Evolutionary conservation across 2,113 vertebrate genomes (phyloP).

Genomic region (Pelodiscus sinensis): DNA sequence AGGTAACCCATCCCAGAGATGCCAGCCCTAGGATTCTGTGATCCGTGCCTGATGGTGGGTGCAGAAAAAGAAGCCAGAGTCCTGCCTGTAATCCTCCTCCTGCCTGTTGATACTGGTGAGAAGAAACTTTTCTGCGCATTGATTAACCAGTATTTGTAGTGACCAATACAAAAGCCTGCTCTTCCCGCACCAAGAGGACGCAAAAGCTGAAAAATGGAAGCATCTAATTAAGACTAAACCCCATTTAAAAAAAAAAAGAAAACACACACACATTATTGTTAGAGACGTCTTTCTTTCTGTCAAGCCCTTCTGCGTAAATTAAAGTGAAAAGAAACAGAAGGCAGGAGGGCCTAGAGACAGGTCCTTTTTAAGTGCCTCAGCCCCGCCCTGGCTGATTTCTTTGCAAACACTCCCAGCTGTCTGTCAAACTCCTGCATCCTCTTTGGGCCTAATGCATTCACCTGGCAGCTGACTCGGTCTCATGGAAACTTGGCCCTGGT

Average conservation of each 20-base stretch:
- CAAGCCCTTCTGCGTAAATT: background rate
- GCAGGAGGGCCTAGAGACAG: background rate
- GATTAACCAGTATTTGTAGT: background rate
- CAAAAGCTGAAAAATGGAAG: background rate
- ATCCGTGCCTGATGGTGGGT: background rate
- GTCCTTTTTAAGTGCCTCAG: background rate
- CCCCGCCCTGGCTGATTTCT: background rate
- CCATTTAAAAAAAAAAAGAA: background rate
- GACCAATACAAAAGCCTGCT: background rate
- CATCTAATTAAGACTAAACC: background rate
- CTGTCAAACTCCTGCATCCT: background rate
- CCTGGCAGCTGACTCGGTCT: background rate
- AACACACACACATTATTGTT: background rate
- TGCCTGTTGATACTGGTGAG: background rate
- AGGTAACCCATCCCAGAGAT: too few relatives aligned
- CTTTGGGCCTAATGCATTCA: background rate
- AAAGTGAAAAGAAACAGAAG: background rate
- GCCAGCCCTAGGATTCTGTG: too few relatives aligned
- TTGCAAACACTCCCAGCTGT: background rate
- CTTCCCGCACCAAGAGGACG: background rate
- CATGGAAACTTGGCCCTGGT: too few relatives aligned
- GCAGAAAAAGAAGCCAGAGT: background rate
- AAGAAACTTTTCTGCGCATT: background rate
- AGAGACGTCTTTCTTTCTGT: background rate
- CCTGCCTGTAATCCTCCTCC: accelerated